Conservation (phyloP, 2,113 vertebrate genomes). For the Spea multiplicata region DNA sequence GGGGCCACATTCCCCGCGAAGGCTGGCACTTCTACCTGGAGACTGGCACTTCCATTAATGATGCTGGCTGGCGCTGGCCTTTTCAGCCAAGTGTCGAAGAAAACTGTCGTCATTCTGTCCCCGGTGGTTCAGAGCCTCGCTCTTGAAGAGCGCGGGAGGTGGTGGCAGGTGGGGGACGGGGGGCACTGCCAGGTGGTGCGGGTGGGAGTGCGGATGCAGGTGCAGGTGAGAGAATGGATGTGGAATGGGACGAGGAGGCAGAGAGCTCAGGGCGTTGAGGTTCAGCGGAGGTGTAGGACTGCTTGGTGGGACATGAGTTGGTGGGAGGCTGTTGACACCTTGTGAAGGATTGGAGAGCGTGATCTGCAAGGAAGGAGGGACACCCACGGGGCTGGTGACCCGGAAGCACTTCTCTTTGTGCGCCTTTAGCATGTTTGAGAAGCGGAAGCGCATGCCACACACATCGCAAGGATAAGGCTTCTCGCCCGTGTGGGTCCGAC, state of each 20-base stretch:
- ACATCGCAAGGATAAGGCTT: slow-evolving; percentile 96
- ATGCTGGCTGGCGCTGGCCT: slow-evolving; percentile 78
- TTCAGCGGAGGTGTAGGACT: slow-evolving; percentile 58
- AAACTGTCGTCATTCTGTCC: slow-evolving; percentile 85
- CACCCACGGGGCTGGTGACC: slow-evolving; percentile 86
- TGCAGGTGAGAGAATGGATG: slow-evolving; percentile 85
- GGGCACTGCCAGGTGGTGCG: slow-evolving; percentile 80
- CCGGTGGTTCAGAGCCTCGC: slow-evolving; percentile 90
- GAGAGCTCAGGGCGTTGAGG: slow-evolving; percentile 62
- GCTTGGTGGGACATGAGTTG: slow-evolving; percentile 64
- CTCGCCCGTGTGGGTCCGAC: slow-evolving; percentile 93
- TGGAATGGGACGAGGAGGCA: slow-evolving; percentile 66
- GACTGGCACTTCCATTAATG: slow-evolving; percentile 65
- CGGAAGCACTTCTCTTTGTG: slow-evolving; percentile 98
- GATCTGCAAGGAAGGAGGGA: slow-evolving; percentile 70
- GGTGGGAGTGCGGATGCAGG: slow-evolving; percentile 75
- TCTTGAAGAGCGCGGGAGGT: slow-evolving; percentile 92
- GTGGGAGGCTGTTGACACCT: slow-evolving; percentile 62
- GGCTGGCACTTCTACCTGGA: slow-evolving; percentile 27
- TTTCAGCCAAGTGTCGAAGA: slow-evolving; percentile 87
- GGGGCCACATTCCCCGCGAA: background rate
- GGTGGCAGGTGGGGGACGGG: slow-evolving; percentile 84
- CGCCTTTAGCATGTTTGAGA: slow-evolving; percentile 98
- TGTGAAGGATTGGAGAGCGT: slow-evolving; percentile 62
- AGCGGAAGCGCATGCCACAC: slow-evolving; percentile 94